Evolutionary conservation across 2,797 vertebrate species (phyloP), one percentile per base, ranked within the genome.

Genomic region (Amphiprion clarkii): DNA sequence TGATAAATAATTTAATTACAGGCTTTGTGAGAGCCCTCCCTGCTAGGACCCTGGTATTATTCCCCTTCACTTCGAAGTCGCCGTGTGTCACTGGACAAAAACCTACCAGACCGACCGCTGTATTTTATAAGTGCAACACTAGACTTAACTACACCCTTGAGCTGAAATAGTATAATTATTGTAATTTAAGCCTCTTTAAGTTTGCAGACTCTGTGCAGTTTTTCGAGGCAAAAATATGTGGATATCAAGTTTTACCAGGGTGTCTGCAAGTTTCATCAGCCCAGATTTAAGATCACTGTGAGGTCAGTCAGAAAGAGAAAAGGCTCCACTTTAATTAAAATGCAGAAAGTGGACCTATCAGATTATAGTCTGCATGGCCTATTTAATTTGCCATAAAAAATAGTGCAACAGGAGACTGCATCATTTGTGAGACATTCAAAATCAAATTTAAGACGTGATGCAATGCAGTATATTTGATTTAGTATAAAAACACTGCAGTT

Each of bases 261-360:
- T 82, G 74, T 70, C 83, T 87, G 65, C 19, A 64, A 74, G 51
- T 86, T 88, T 85, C 74, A 81, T 87, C 78, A 90, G 68, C 53
- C 23, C 39, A 52, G 3, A 75, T 53, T 51, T 55, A 52, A 66
- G 70, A 80, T 56, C 57, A 48, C 16, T 36, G 16, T 33, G 31
- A 74, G 74, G 79, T 80, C 79, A 84, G 39, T 76, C 36, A 64
- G 21, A 33, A 36, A 21, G 25, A 14, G 57, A 62, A 48, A 48
- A 21, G 14, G 17, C 67, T 80, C 25, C 21, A 56, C 40, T 71
- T 75, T 39, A 79, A 82, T 84, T 81, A 71, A 59, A 62, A 70
- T 16, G 42, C 63, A 81, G 70, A 68, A 52, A 13, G n/a, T 29
- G 63, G 53, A 74, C 58, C 40, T 33, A 68, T 73, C 56, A 54